These are phyloP conservation scores for Eulithis prunata DNA, from an alignment of 2,888 invertebrate genomes.

Conservation along the genomic window DNA sequence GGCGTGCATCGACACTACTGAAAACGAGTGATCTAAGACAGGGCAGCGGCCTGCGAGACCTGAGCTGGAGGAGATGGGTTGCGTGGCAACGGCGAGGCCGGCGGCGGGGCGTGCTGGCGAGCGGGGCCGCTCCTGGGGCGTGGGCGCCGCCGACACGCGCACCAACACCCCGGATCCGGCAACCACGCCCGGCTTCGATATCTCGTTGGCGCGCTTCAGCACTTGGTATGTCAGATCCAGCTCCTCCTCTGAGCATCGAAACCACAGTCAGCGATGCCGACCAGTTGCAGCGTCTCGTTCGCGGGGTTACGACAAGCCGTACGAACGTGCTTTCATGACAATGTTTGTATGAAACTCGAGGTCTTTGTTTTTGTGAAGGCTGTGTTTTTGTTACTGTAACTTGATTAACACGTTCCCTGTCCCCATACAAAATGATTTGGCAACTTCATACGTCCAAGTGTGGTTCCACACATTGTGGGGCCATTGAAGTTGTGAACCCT, in stretches of 20 bases:
- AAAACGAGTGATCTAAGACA: slow-evolving; percentile 77
- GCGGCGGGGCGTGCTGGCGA: slow-evolving; percentile 76
- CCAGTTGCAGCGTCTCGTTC: slow-evolving; percentile 17
- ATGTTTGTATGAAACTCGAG: neutral
- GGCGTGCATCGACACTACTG: slow-evolving; percentile 81
- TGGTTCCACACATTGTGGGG: no score
- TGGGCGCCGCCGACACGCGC: slow-evolving; percentile 67
- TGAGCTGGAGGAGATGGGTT: slow-evolving; percentile 88
- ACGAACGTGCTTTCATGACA: slow-evolving; percentile 27
- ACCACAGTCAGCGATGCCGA: slow-evolving; percentile 61
- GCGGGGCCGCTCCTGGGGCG: slow-evolving; percentile 58
- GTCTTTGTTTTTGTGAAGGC: no score
- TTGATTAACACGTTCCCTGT: no score
- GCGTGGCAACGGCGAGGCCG: slow-evolving; percentile 87
- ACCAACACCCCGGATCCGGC: slow-evolving; percentile 76
- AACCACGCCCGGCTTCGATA: slow-evolving; percentile 85
- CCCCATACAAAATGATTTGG: no score
- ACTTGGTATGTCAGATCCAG: slow-evolving; percentile 97
- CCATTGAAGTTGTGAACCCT: no score
- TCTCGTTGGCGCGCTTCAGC: slow-evolving; percentile 96
- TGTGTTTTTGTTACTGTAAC: neutral
- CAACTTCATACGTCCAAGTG: no score
- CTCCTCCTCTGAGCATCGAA: slow-evolving; percentile 86
- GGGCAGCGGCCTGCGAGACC: slow-evolving; percentile 83
- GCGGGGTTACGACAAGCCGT: slow-evolving; percentile 7